Base-by-base conservation (phyloP, 2,888 invertebrate species). In the Pyrocoelia pectoralis region DNA sequence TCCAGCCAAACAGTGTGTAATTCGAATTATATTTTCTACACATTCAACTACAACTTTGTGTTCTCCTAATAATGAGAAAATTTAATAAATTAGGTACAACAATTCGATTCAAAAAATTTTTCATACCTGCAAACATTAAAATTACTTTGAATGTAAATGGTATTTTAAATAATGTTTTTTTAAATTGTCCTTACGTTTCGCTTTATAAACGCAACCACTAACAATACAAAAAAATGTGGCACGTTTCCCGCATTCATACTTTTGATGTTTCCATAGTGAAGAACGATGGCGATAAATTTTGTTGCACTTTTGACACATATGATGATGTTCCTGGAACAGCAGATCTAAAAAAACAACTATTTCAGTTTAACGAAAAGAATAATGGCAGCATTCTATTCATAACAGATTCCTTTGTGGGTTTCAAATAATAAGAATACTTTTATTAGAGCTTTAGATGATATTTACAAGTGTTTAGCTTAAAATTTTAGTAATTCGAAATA, bases 211-310 rank as follows among this genome's bases (percentile, higher is more conserved):
- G 18, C 63, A 63, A 9, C 58, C 63, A 19, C 43, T 43, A 1
- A 55, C 40, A 8, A 28, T 12, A 43, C 67, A 67, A 8, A 10
- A 19, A 41, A 67, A 59, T 5, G 43, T 46, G 8, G 67, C 52
- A 12, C 14, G 33, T 33, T 67, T 64, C 1, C 61, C 61, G 14
- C 61, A 61, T 33, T 61, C 61, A 15, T 56, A 61, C 43, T 54
- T 61, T 38, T 52, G 48, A 14, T 61, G 61, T 43, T 61, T 61
- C 61, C 61, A 61, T 1, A 61, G 19, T 4, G 61, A 61, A n/a
- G 56, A 48, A 13, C 15, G 49, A 38, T 56, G 61, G 33, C 17
- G 38, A 33, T 61, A 61, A 2, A 52, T 51, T 33, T 56, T 61
- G 5, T 28, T 50, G 40, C 61, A 61, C 1, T 14, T 41, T 24